These are phyloP conservation scores for Bettongia penicillata DNA, from an alignment of 2,113 vertebrate genomes.

Conservation along the genomic window DNA sequence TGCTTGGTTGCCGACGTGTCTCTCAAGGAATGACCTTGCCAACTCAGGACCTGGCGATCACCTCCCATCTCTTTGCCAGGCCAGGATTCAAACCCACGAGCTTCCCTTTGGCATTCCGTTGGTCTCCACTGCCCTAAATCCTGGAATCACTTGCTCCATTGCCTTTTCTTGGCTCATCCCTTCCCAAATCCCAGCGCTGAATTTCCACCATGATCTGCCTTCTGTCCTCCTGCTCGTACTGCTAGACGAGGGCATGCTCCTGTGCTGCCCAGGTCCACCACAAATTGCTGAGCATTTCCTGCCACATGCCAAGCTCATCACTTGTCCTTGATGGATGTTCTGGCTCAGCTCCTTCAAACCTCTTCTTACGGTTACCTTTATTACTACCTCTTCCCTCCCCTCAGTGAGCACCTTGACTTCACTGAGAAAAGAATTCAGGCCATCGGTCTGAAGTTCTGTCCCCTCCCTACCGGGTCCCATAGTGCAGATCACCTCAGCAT, in stretches of 20 bases:
- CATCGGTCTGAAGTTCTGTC: not conserved
- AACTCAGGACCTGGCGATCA: conserved; percentile 23
- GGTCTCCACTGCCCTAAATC: not conserved
- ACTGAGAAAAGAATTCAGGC: not conserved
- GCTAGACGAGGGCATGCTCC: conserved; percentile 10
- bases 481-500: not conserved
- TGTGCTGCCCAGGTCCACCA: not conserved
- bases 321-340: not conserved
- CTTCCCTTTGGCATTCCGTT: not conserved
- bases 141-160: not conserved
- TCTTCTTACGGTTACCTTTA: not conserved
- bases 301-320: not conserved
- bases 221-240: not conserved
- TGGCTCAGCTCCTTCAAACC: too few species aligned
- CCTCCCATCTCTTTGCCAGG: conserved; percentile 36
- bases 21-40: conserved; percentile 31
- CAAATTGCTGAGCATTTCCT: not conserved
- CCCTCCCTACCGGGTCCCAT: not conserved
- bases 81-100: not conserved
- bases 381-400: not conserved
- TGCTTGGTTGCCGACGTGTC: conserved; percentile 16
- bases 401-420: not conserved
- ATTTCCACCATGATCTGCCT: conserved; percentile 22
- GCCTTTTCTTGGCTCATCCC: not conserved
- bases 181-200: conserved; percentile 6